Base-by-base conservation (phyloP, 2,888 invertebrate genomes). In the Drosophila antonietae region DNA sequence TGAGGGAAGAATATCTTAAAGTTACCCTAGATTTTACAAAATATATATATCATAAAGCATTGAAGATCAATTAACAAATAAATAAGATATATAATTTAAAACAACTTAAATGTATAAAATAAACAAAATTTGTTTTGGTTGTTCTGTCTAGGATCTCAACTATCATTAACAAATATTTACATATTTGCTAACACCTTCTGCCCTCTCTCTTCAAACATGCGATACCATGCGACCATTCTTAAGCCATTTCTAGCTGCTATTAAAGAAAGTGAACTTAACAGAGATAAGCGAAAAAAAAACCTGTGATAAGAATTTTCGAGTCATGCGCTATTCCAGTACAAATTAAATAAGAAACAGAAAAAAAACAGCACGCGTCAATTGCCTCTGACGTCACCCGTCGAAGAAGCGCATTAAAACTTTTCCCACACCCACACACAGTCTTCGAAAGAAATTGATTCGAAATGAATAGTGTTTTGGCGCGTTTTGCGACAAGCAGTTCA, bases 401-500 rank as follows among this genome's bases (percentile, higher is more conserved):
- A 3, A 7, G 8, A 49, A 43, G 57, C 14, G 10, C 5, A 47
- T 43, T 10, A 47, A 15, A 61, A 23, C 39, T 49, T 55, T 52
- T 73, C 58, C 28, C 56, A 75, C 75, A 39, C 49, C 59, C 31
- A 60, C 62, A 43, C 33, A 3, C 20, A 20, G 20, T 23, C 14
- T 8, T 49, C 18, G 18, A 39, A 61, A 47, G 28, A 51, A 39
- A 49, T 82, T 83, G 77, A 77, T 61, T 28, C 47, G 35, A 33
- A 67, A 66, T 55, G 44, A 51, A 67, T 46, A 63, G 65, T 61
- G 33, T 33, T 57, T 69, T 75, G 47, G 67, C 70, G 80, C 70
- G 20, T 28, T 33, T 23, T 10, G 9, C 3, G 15, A 43, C 73
- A 79, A 79, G 81, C 81, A 79, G 78, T 81, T 12, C 39, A 37